Conservation (phyloP, 2,113 vertebrate species). For the Cyphomyrus discorhynchus region DNA sequence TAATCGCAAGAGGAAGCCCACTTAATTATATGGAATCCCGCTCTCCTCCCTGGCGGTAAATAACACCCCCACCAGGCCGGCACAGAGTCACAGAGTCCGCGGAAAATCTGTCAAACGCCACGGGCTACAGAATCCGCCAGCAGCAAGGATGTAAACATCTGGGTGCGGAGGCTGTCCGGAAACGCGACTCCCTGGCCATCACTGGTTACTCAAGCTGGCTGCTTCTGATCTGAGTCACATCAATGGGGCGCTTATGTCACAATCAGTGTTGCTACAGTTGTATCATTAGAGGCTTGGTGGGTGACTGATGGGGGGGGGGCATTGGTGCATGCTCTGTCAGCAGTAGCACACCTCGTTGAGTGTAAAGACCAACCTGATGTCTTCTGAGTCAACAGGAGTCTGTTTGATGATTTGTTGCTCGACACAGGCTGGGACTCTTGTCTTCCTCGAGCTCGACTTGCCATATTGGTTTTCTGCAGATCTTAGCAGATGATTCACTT, state of each 20-base stretch:
- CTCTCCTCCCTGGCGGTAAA: slow-evolving; percentile 38
- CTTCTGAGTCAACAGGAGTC: not conserved
- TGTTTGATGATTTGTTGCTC: not conserved
- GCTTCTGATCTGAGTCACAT: slow-evolving; percentile 19
- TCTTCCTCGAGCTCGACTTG: slow-evolving; percentile 27
- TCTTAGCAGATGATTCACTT: slow-evolving; percentile 33
- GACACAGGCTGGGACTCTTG: slow-evolving; percentile 31
- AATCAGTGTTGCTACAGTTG: slow-evolving; percentile 13
- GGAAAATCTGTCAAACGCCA: slow-evolving; percentile 26
- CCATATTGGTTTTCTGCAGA: slow-evolving; percentile 39
- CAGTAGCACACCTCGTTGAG: not conserved
- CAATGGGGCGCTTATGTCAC: slow-evolving; percentile 26
- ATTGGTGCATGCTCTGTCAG: not conserved
- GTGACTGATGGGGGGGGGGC: not conserved
- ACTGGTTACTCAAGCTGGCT: not conserved
- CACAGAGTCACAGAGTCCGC: slow-evolving; percentile 32
- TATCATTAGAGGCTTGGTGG: not conserved
- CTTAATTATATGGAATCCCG: not conserved
- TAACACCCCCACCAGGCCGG: slow-evolving; percentile 37
- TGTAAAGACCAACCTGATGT: not conserved
- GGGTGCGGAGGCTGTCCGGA: not conserved
- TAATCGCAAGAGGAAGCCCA: not conserved
- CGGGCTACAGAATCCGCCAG: slow-evolving; percentile 39
- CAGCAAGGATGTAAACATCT: slow-evolving; percentile 36
- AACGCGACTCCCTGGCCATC: not conserved